These are phyloP conservation scores for Stegastes partitus DNA, from an alignment of 2,113 vertebrate genomes.

Conservation along the genomic window DNA sequence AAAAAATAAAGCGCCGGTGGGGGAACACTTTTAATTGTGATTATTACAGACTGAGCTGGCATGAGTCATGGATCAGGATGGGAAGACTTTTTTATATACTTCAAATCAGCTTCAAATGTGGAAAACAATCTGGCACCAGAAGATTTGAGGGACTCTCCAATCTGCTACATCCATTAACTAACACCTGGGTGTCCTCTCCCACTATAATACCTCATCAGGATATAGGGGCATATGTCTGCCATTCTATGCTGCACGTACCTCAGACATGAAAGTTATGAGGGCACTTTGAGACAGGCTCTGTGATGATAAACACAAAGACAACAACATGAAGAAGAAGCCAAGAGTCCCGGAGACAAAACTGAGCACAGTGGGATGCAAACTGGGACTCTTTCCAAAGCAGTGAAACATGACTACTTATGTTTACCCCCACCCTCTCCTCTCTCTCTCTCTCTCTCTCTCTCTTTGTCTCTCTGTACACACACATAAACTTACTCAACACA, in stretches of 20 bases:
- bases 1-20: background rate
- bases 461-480: conserved; percentile 6
- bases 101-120: conserved; percentile 1
- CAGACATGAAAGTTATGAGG: background rate
- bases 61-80: conserved; percentile 35
- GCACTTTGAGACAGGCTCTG: background rate
- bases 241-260: conserved; percentile 14
- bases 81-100: conserved; percentile 14
- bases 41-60: conserved; percentile 24
- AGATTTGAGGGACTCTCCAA: conserved; percentile 5
- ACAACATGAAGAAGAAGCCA: conserved; percentile 15
- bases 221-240: background rate
- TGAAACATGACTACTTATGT: conserved; percentile 60
- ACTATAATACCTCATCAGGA: background rate
- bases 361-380: conserved; percentile 36
- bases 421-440: conserved; percentile 24
- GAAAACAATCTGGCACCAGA: conserved; percentile 12
- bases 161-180: conserved; percentile 18
- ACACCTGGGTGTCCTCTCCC: conserved; percentile 29
- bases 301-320: conserved; percentile 29
- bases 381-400: conserved; percentile 36
- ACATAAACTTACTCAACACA: conserved; percentile 29
- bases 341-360: conserved; percentile 18
- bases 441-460: background rate
- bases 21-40: conserved; percentile 24